Base-by-base conservation (phyloP, 2,113 vertebrate genomes). In the Pseudonaja textilis region DNA sequence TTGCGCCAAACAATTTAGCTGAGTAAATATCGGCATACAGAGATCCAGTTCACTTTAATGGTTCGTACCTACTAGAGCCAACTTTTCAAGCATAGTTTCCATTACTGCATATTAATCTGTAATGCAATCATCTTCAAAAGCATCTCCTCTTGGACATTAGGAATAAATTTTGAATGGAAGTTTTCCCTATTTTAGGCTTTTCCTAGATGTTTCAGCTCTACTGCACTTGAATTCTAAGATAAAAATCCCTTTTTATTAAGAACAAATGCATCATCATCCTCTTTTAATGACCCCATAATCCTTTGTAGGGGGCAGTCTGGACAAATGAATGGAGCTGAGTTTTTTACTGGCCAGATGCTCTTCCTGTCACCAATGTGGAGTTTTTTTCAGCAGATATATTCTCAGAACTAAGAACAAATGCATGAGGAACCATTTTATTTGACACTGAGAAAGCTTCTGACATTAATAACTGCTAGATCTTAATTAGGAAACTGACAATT, bases 401-500 rank as follows among this genome's bases (percentile, higher is more conserved):
- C 50, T 52, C 50, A 52, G 50, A 52, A 93, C 94, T 93, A 93
- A 64, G 97, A 93, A n/a, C 91, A 96, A 95, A 93, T 0, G 1
- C n/a, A 10, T 95, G 81, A 86, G 54, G 88, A 95, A 16, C 93
- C 5, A 0, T 88, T 97, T 91, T 50, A 0, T 92, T 90, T 92
- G 88, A 95, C 95, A 96, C 95, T 90, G 89, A 93, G 95, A 93
- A 95, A 94, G 88, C 88, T 94, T 95, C 94, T 95, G 92, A 94
- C 93, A 94, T 93, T 91, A 94, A 94, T 95, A 94, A 96, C 14
- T 91, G 89, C 54, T 94, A 94, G 91, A 91, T 92, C 92, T 97
- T 96, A 96, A 96, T 96, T 96, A 96, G 96, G 92, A 93, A 94
- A 91, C n/a, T 47, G 89, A 94, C 89, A 95, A 3, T 50, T 69